Evolutionary conservation across 2,888 invertebrate genomes (phyloP).

Genomic region (Podabrus alpinus): DNA sequence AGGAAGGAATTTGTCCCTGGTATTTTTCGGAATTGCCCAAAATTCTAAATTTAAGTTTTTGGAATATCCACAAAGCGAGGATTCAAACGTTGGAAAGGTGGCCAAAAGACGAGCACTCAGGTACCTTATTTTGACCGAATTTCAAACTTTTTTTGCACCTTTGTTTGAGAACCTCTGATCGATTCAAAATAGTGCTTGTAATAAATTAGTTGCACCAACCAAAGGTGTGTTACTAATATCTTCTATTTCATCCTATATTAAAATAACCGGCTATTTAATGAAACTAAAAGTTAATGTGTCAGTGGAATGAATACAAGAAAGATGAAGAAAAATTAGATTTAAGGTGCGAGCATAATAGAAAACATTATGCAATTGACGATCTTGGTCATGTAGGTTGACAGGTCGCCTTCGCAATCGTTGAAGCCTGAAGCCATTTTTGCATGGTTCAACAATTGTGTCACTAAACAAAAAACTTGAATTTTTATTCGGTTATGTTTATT

Average conservation of each 20-base stretch:
- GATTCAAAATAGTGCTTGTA: background rate
- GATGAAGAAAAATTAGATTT: slow-evolving; percentile 2
- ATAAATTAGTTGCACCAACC: background rate
- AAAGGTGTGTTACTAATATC: background rate
- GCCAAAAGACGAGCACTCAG: background rate
- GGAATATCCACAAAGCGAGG: no score
- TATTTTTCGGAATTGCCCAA: no score
- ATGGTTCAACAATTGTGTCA: background rate
- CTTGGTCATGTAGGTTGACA: slow-evolving; percentile 51
- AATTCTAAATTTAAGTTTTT: no score
- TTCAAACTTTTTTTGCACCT: background rate
- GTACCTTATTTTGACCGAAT: no score
- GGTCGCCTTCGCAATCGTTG: slow-evolving; percentile 42
- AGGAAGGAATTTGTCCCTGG: no score
- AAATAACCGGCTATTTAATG: background rate
- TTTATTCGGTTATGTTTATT: background rate
- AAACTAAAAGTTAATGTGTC: background rate
- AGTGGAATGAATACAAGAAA: background rate
- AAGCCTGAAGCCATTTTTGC: slow-evolving; percentile 2
- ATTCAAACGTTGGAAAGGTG: no score
- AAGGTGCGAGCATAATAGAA: slow-evolving; percentile 24
- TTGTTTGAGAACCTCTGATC: background rate
- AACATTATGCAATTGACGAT: slow-evolving; percentile 48
- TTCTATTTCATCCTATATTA: background rate
- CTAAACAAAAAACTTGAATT: background rate